Conservation (phyloP, 2,113 vertebrate species). For the Irena cyanogastra region DNA sequence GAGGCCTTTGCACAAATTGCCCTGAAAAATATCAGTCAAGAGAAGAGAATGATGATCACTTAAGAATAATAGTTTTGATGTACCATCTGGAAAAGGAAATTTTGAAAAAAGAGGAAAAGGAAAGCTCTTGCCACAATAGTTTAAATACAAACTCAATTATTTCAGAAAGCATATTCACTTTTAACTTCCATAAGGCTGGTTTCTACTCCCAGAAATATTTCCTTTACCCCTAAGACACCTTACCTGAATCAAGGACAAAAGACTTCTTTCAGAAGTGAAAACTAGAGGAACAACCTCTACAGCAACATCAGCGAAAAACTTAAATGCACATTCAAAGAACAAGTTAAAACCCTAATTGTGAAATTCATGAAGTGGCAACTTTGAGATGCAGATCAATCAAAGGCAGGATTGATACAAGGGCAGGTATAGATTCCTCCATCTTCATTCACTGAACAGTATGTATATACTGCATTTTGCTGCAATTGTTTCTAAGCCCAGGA, state of each 20-base stretch:
- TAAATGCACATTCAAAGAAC: background rate
- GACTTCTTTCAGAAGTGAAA: background rate
- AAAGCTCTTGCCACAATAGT: background rate
- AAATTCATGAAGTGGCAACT: constrained; percentile 27
- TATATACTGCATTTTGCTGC: background rate
- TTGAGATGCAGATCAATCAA: constrained; percentile 29
- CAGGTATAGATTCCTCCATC: constrained; percentile 1
- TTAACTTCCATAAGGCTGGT: background rate
- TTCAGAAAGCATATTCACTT: background rate
- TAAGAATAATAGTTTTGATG: background rate
- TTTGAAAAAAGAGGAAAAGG: background rate
- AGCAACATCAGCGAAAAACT: constrained; percentile 27
- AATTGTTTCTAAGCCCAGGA: background rate
- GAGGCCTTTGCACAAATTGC: background rate
- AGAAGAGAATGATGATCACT: background rate
- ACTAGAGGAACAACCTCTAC: background rate
- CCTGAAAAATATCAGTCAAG: background rate
- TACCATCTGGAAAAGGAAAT: background rate
- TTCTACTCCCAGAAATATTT: background rate
- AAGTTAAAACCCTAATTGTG: constrained; percentile 18
- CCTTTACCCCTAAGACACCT: background rate
- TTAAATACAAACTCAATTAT: background rate
- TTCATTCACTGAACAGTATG: background rate
- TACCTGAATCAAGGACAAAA: background rate
- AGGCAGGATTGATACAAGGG: background rate